These are phyloP conservation scores for Folsomia candida DNA, from an alignment of 2,888 invertebrate genomes.

Conservation along the genomic window DNA sequence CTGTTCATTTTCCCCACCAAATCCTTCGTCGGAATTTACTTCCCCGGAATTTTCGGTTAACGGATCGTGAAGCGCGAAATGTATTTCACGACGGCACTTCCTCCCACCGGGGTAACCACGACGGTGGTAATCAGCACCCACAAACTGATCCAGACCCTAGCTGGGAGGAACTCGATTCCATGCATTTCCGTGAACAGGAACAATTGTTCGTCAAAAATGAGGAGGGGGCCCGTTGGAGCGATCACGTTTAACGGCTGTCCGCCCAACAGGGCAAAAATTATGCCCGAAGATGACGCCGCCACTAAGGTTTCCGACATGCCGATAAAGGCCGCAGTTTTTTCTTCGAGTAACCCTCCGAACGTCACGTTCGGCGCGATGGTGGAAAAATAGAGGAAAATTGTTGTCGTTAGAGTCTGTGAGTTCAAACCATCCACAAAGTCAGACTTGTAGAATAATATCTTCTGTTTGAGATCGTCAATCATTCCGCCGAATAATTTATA, in stretches of 20 bases:
- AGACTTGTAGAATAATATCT: conserved; percentile 54
- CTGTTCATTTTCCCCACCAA: no score
- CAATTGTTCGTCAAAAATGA: conserved; percentile 90
- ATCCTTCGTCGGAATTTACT: no score
- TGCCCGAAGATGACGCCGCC: not conserved
- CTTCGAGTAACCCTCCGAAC: conserved; percentile 58
- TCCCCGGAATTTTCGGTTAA: no score
- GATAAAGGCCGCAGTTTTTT: not conserved
- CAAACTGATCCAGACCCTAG: conserved; percentile 84
- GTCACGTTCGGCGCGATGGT: conserved; percentile 60
- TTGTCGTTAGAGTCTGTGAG: conserved; percentile 56
- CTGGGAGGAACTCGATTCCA: conserved; percentile 76
- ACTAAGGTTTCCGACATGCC: not conserved
- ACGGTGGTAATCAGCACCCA: conserved; percentile 86
- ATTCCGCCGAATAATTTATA: conserved; percentile 56
- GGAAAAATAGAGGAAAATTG: conserved; percentile 62
- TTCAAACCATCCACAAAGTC: conserved; percentile 58
- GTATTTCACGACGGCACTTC: conserved; percentile 83
- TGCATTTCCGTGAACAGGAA: conserved; percentile 72
- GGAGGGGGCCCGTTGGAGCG: conserved; percentile 88
- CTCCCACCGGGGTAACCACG: conserved; percentile 82
- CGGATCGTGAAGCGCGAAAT: conserved; percentile 93
- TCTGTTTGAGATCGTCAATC: conserved; percentile 55
- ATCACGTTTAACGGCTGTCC: conserved; percentile 86
- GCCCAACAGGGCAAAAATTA: conserved; percentile 61